A percentile compares a stretch with the other conserved stretches of the same genome.
These are phyloP conservation scores for Gnathonemus echidnorhynchus DNA, from an alignment of 2,113 vertebrate species.

Conservation along the genomic window DNA sequence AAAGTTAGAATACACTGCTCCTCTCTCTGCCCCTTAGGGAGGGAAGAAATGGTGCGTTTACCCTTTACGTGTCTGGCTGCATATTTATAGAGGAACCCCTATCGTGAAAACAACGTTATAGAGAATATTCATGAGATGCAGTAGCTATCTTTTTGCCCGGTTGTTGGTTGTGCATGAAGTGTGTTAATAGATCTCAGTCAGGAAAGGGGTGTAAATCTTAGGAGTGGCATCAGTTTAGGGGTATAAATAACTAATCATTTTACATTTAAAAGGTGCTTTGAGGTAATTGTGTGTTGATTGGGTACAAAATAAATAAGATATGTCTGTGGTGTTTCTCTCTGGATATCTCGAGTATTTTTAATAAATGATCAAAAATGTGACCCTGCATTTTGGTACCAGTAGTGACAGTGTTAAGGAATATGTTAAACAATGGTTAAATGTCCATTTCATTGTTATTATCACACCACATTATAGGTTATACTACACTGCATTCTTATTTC, in stretches of 20 bases:
- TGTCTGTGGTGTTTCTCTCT: background rate
- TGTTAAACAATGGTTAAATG: background rate
- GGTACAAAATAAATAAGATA: background rate
- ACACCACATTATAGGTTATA: background rate
- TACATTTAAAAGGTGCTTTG: background rate
- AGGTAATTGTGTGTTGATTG: background rate
- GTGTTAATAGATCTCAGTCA: background rate
- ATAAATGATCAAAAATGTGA: background rate
- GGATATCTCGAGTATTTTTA: background rate
- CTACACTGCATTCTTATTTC: background rate
- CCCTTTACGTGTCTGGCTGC: background rate
- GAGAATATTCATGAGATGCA: conserved; percentile 5
- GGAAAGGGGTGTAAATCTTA: background rate
- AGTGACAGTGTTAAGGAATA: background rate
- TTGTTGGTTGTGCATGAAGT: background rate
- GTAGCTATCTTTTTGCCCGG: background rate
- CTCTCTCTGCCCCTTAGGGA: background rate
- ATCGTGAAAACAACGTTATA: background rate
- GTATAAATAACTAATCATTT: background rate
- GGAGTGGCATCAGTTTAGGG: background rate
- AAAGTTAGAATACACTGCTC: background rate
- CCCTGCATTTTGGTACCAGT: background rate
- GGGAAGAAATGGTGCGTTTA: background rate
- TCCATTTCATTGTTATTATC: background rate
- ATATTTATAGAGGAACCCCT: background rate